Base-by-base conservation (phyloP, 2,113 vertebrate genomes). In the Oreotragus oreotragus region DNA sequence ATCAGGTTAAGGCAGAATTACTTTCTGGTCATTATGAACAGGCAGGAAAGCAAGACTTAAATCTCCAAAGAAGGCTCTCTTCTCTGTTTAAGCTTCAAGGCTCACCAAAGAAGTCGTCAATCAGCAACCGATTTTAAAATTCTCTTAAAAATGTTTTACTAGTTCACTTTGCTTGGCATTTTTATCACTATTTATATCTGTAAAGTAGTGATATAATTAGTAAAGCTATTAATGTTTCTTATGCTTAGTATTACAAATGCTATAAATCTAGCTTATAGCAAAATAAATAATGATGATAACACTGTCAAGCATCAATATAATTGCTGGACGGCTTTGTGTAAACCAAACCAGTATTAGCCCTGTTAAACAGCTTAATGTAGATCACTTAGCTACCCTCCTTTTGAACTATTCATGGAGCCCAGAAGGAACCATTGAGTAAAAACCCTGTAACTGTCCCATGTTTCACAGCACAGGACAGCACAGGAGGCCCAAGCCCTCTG, bases 161-260 rank as follows among this genome's bases (percentile, higher is more conserved):
- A 97, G 97, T 98, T 98, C 95, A 98, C 94, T 98, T 98, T 98
- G 96, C 98, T 98, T 98, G 98, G 97, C 98, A 98, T 98, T 98
- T 99, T 99, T 98, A 98, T 98, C 97, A 30, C 97, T 98, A 98
- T 98, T 98, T 99, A 58, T 98, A 98, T 98, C 97, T 98, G 94
- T 98, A 98, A 98, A 98, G 96, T 97, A 98, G 97, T 98, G 97
- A 98, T 98, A 98, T 98, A 99, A 99, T 99, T 98, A 99, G 98
- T 97, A 98, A 99, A 98, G 98, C 98, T 98, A 98, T 98, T 98
- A 98, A 98, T 98, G 98, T 98, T 99, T 98, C 98, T 98, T 98
- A 98, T 97, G 94, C 98, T 98, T 98, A 98, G 97, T 84, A 97
- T 98, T 98, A 97, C 76, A 95, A 98, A 98, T 97, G 88, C 95